Evolutionary conservation across 2,797 vertebrate genomes (phyloP).

Genomic region (Pelobates cultripes): DNA sequence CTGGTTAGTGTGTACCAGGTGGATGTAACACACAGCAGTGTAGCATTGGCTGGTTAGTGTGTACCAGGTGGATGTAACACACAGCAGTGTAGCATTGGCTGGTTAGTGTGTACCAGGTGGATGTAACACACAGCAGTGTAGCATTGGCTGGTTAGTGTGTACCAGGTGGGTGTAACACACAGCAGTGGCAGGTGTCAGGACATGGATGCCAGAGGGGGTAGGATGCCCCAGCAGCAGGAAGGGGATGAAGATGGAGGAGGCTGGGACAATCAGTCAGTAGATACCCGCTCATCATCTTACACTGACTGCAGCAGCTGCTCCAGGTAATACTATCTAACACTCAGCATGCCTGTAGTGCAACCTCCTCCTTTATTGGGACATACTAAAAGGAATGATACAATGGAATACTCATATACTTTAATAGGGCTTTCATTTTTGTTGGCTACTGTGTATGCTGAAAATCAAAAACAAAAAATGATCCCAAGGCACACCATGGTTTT

Average conservation of each 20-base stretch:
- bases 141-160: too few relatives aligned
- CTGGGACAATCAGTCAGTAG: slow-evolving; percentile 31
- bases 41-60: too few relatives aligned
- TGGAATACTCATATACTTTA: too few relatives aligned
- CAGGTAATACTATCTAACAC: slow-evolving; percentile 24
- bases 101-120: too few relatives aligned
- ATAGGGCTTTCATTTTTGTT: too few relatives aligned
- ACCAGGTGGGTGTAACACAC: background rate
- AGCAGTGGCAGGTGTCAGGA: background rate
- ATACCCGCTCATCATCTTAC: slow-evolving; percentile 39
- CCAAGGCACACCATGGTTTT: too few relatives aligned
- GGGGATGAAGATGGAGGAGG: slow-evolving; percentile 30
- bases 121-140: background rate
- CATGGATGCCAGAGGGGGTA: slow-evolving; percentile 26
- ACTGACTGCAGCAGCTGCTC: slow-evolving; percentile 54
- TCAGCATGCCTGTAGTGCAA: too few relatives aligned
- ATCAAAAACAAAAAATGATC: too few relatives aligned
- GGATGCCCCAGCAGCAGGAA: background rate
- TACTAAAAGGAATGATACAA: too few relatives aligned
- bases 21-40: background rate
- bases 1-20: too few relatives aligned
- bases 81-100: background rate
- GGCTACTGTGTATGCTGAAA: too few relatives aligned
- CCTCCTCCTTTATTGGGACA: too few relatives aligned
- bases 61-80: background rate